Evolutionary conservation across 2,888 invertebrate genomes (phyloP).

Genomic region (Harpagoxenus sublaevis): DNA sequence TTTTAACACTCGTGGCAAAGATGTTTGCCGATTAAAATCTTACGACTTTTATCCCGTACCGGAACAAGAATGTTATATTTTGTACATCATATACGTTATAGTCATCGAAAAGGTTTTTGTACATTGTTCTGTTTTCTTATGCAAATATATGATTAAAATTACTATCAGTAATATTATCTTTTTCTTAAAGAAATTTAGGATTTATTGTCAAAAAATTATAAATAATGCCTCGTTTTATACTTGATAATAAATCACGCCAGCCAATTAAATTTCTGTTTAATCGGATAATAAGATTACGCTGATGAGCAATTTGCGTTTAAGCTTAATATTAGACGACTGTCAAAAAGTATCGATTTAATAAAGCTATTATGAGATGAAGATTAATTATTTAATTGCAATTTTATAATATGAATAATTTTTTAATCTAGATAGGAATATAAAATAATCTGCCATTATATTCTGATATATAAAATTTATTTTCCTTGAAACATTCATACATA

Average conservation of each 20-base stretch:
- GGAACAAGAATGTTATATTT: not conserved
- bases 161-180: not conserved
- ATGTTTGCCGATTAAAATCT: constrained; percentile 46
- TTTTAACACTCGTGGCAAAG: constrained; percentile 42
- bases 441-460: not conserved
- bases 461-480: constrained; percentile 22
- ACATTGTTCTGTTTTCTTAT: not conserved
- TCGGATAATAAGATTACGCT: constrained; percentile 19
- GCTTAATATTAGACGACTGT: constrained; percentile 4
- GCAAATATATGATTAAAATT: not conserved
- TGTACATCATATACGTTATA: not conserved
- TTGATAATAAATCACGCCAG: constrained; percentile 1
- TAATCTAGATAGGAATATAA: not conserved
- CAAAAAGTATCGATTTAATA: constrained; percentile 32
- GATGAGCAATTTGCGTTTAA: constrained; percentile 17
- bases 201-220: not conserved
- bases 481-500: not conserved
- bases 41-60: not conserved
- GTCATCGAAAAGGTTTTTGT: not conserved
- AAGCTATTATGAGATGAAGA: constrained; percentile 1
- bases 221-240: not conserved
- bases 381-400: constrained; percentile 25
- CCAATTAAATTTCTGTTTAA: constrained; percentile 22
- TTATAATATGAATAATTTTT: constrained; percentile 17
- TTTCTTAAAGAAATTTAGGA: not conserved